These are phyloP conservation scores for Propithecus perrieri DNA, from an alignment of 2,797 vertebrate species.

Conservation along the genomic window DNA sequence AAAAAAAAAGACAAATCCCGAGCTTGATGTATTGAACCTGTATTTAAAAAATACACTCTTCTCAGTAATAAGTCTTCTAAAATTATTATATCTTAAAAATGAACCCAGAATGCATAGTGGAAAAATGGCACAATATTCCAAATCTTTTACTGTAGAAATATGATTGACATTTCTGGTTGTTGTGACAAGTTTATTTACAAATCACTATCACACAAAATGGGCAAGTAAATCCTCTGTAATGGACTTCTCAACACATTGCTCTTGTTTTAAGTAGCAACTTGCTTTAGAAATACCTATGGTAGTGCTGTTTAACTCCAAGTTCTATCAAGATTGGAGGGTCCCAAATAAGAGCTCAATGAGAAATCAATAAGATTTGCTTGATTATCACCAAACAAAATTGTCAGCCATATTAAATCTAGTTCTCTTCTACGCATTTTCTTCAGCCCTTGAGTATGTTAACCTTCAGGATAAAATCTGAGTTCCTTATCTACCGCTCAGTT, in stretches of 20 bases:
- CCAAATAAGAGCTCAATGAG: neutral
- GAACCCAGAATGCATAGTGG: neutral
- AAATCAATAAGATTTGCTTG: neutral
- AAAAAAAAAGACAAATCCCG: neutral
- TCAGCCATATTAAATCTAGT: neutral
- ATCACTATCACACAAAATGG: neutral
- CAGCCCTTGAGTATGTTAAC: neutral
- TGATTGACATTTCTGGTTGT: neutral
- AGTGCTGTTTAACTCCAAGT: neutral
- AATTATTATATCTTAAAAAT: conserved; percentile 18
- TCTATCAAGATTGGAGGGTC: neutral
- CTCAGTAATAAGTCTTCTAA: neutral
- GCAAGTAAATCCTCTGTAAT: neutral
- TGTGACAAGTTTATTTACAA: neutral
- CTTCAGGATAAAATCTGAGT: conserved; percentile 44
- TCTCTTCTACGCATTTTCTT: neutral
- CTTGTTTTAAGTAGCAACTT: neutral
- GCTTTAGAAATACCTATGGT: neutral
- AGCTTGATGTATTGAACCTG: neutral
- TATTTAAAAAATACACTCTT: neutral
- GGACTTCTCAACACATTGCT: neutral
- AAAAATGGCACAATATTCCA: neutral
- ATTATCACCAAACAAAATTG: neutral
- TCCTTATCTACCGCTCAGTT: neutral
- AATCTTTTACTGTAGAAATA: neutral